phyloP scores from a whole-genome alignment of 92 coral and sea anemone genomes.

The Siderastrea radians region DNA sequence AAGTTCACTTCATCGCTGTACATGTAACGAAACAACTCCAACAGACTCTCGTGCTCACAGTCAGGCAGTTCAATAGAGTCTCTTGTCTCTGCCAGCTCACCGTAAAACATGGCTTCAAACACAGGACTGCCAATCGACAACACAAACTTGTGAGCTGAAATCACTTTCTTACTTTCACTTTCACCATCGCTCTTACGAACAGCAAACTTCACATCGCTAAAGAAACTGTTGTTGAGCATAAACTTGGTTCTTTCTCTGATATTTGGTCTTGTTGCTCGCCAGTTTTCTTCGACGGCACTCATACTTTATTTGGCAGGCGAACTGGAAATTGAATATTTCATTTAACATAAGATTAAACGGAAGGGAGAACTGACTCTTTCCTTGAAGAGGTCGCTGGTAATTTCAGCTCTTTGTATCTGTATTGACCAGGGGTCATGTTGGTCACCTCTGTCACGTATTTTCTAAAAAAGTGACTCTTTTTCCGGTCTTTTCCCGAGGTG shows the following conservation, averaged over 20 bases:
- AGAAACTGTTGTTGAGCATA: slow-evolving; percentile 56
- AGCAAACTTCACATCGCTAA: slow-evolving; percentile 48
- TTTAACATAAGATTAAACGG: no score
- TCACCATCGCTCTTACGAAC: neutral
- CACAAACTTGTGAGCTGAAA: slow-evolving; percentile 56
- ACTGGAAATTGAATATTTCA: no score
- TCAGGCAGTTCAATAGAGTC: slow-evolving; percentile 72
- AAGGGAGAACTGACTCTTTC: no score
- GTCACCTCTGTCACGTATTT: no score
- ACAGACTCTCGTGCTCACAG: slow-evolving; percentile 21
- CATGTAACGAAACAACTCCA: slow-evolving; percentile 47
- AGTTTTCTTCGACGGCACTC: slow-evolving; percentile 7
- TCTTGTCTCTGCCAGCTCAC: slow-evolving; percentile 71
- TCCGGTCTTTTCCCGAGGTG: no score
- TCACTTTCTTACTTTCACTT: neutral
- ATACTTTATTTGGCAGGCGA: no score
- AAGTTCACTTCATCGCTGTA: slow-evolving; percentile 71
- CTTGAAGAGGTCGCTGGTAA: no score
- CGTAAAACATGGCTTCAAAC: slow-evolving; percentile 84
- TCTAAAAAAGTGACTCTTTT: no score
- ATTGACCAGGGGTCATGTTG: no score
- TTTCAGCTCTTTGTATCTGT: no score
- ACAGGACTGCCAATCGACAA: slow-evolving; percentile 76
- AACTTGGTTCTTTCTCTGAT: slow-evolving; percentile 61
- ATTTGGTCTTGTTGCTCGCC: slow-evolving; percentile 65